Evolutionary conservation across 2,113 vertebrate genomes (phyloP), one percentile per base, ranked within the genome.

Genomic region (Murina feae): DNA sequence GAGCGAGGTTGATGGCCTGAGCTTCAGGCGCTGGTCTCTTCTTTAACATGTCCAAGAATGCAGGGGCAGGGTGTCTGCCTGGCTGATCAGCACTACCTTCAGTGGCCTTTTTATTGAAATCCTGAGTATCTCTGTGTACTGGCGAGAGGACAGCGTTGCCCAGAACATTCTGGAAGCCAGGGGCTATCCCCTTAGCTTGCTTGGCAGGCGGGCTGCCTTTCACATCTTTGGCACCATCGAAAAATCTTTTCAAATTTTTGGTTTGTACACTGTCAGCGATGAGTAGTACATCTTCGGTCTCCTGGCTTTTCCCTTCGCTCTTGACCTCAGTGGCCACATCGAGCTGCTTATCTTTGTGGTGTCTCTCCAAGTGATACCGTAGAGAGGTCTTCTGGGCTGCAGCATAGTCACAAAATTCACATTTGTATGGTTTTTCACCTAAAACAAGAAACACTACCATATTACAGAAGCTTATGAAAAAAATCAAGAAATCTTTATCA

Each of bases 341-440:
- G 0, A 97, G 96, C 25, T 98, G 98, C 90, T 98, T 99, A 95
- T 99, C 99, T 96, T 99, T 99, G 98, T 99, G 99, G 35, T 99
- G 99, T 60, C 99, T 98, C 95, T 99, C 99, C 97, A 99, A 96
- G 93, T 99, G 99, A 88, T 99, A 99, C 63, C 99, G 98, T 92
- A 99, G 97, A 2, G 99, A 99, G 0, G 99, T 99, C 96, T 99
- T 99, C 98, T 99, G 99, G 47, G 99, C 99, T 13, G 99, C 99
- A 23, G 99, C 99, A 5, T 99, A 99, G 84, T 99, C 99, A 95
- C 99, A 99, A 97, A 99, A 99, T 95, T 98, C 98, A 98, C 99
- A 99, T 98, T 99, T 99, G 96, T 99, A 99, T 0, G 99, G 99
- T 97, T 99, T 99, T 97, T 99, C 99, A 98, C 99, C 99, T 99